Base-by-base conservation (phyloP, 2,113 vertebrate species). In the Conger conger region DNA sequence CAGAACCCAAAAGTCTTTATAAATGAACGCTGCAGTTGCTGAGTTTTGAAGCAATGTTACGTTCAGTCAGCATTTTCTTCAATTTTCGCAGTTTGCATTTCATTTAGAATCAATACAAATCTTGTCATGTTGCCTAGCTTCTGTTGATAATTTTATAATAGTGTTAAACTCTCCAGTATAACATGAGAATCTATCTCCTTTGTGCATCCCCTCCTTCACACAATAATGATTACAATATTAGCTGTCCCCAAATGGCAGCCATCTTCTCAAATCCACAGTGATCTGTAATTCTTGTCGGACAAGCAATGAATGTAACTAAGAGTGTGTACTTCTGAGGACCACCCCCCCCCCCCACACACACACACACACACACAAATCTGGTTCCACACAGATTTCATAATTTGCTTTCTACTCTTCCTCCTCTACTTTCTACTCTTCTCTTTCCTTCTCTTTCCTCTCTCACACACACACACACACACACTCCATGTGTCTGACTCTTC, bases 321-420 rank as follows among this genome's bases (percentile, higher is more conserved):
- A 30, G 1, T 73, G 27, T 73, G 57, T 63, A 63, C 23, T 63
- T 63, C 57, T 6, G 23, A 33, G 33, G n/a, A n/a, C n/a, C n/a
- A n/a, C n/a, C n/a, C n/a, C n/a, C n/a, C n/a, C n/a, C n/a, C n/a
- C n/a, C n/a, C n/a, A n/a, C n/a, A n/a, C n/a, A n/a, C n/a, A n/a
- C n/a, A n/a, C n/a, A n/a, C n/a, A n/a, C n/a, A n/a, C n/a, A n/a
- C n/a, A n/a, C n/a, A n/a, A n/a, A n/a, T n/a, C n/a, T n/a, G n/a
- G n/a, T n/a, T n/a, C n/a, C n/a, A n/a, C 60, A 27, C 37, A n/a
- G n/a, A n/a, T n/a, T 57, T 81, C 27, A 38, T 54, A 38, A 54
- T 82, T 30, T 45, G 76, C 42, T 30, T 80, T 79, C 33, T 45
- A 42, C 76, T 53, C 54, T 77, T 78, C 30, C 83, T 68, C 53